Base-by-base conservation (phyloP, 2,797 vertebrate species). In the Melanotaenia trifasciata region DNA sequence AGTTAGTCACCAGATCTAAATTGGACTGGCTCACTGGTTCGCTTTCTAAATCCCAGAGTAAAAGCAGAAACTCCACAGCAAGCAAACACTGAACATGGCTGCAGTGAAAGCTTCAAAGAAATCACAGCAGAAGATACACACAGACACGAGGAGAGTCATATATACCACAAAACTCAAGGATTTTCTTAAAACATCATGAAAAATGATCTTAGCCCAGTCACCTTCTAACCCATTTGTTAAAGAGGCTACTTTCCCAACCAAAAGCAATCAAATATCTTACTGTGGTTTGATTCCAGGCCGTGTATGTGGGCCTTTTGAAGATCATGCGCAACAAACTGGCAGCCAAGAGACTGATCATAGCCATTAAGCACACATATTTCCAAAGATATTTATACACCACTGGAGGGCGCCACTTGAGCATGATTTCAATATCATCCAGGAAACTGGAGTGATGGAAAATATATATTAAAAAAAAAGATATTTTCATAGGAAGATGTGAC, bases 331-430 rank as follows among this genome's bases (percentile, higher is more conserved):
- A 50, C 56, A 96, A 62, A 81, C 93, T 92, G 8, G 91, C 92
- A 60, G 90, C 70, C 51, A 96, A 83, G 20, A 96, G 90, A 24
- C 92, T 82, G 16, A 93, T 26, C 95, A 97, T 96, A 0, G 93
- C 83, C 26, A 94, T 22, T 18, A 95, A 79, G 57, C 93, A 96
- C 6, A 96, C 80, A 36, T 91, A 96, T 73, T 94, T 92, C 96
- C 96, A 97, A 51, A 97, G 91, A 71, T 95, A 96, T 38, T 90
- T 90, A 78, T 93, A 96, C 20, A 96, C n/a, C 84, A 87, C 89
- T 6, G 95, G 93, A 20, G 95, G 92, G 68, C 95, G 93, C 89
- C 84, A 93, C n/a, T 91, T 89, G 36, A 95, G 85, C 94, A 96
- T 94, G 14, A 77, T 78, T 86, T 88, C 92, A 64, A 96, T 81